phyloP scores from a whole-genome alignment of 64 coral and sea anemone species.

The Montipora cactus region DNA sequence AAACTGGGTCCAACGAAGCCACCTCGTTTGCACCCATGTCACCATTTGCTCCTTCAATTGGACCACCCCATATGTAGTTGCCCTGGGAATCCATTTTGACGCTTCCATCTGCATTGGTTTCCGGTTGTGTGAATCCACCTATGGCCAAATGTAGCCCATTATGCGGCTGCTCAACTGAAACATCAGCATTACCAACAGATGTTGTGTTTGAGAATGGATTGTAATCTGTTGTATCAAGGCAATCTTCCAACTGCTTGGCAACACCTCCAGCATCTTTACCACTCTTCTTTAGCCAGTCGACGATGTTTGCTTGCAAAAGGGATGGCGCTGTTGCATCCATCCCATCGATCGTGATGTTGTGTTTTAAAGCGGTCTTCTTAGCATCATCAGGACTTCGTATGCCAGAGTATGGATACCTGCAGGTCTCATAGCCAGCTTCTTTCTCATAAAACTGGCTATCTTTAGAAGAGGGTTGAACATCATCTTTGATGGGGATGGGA shows the following conservation, averaged over 20 bases:
- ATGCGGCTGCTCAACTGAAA: constrained; percentile 42
- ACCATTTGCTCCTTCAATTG: constrained; percentile 39
- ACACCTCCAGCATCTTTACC: background rate
- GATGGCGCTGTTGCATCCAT: constrained; percentile 14
- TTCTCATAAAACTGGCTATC: constrained; percentile 33
- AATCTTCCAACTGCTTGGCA: constrained; percentile 31
- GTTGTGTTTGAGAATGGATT: constrained; percentile 54
- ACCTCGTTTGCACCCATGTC: constrained; percentile 48
- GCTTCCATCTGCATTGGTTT: constrained; percentile 39
- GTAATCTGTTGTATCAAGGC: constrained; percentile 52
- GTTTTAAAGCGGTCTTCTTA: background rate
- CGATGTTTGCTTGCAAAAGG: constrained; percentile 44
- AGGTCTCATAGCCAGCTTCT: constrained; percentile 34
- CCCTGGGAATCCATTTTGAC: constrained; percentile 1
- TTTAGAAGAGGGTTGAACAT: background rate
- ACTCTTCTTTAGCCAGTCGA: background rate
- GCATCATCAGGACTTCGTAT: constrained; percentile 41
- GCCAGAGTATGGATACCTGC: constrained; percentile 35
- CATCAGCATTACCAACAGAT: constrained; percentile 13
- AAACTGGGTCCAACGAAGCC: constrained; percentile 47
- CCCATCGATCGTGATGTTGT: constrained; percentile 13
- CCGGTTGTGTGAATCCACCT: constrained; percentile 39
- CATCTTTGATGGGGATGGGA: constrained; percentile 14
- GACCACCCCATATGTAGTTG: background rate
- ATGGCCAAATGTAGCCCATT: constrained; percentile 39